Evolutionary conservation across 1,140 invertebrate species (phyloP).

Genomic region (Ostrea edulis): DNA sequence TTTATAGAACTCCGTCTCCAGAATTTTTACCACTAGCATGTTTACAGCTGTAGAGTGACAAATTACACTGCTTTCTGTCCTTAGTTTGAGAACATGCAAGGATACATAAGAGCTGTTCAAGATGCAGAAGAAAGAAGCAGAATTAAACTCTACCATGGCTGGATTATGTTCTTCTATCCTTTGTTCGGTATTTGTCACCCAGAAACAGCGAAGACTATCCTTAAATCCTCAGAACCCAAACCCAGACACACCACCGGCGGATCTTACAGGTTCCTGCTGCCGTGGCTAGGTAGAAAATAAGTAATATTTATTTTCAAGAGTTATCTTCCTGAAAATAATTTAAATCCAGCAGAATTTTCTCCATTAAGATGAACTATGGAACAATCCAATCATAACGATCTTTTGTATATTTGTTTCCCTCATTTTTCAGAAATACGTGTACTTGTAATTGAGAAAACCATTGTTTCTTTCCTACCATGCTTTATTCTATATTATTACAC

Average conservation of each 20-base stretch:
- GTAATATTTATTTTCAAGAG: not conserved
- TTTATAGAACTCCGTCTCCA: too few species aligned
- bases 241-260: conserved; percentile 40
- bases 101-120: not conserved
- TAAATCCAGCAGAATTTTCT: not conserved
- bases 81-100: conserved; percentile 16
- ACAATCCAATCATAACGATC: too few species aligned
- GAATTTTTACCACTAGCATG: too few species aligned
- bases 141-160: conserved; percentile 39
- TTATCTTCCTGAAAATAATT: not conserved
- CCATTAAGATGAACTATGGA: not conserved
- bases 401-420: not conserved
- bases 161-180: conserved; percentile 48
- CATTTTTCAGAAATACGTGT: too few species aligned
- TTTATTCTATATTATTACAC: too few species aligned
- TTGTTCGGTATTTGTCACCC: conserved; percentile 51
- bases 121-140: not conserved
- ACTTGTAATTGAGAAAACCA: too few species aligned
- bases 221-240: conserved; percentile 52
- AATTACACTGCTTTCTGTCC: not conserved
- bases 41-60: too few species aligned
- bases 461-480: too few species aligned
- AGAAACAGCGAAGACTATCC: conserved; percentile 49
- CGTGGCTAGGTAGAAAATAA: conserved; percentile 39
- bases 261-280: conserved; percentile 44